Conservation (phyloP, 2,113 vertebrate genomes). For the Haemorhous mexicanus region DNA sequence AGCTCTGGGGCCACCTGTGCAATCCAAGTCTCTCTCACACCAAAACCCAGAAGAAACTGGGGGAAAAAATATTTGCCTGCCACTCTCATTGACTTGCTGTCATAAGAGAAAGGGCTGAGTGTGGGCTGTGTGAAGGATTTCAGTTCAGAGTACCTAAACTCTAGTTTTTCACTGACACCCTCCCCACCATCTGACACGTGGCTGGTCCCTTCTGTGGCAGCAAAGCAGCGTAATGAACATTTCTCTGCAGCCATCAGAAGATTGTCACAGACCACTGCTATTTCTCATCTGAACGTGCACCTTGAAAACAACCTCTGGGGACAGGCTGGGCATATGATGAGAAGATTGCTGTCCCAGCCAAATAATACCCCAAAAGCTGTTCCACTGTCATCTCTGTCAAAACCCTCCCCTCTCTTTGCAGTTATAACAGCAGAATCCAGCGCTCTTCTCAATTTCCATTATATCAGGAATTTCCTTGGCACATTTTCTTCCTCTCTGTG, state of each 20-base stretch:
- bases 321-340: conserved; percentile 17
- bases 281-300: not conserved
- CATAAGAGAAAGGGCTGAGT: not conserved
- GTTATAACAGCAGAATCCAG: conserved; percentile 15
- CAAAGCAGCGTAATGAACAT: not conserved
- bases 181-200: not conserved
- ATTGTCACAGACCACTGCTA: not conserved
- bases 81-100: not conserved
- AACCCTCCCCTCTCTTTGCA: not conserved
- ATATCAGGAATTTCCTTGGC: conserved; percentile 26
- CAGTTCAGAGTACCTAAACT: not conserved
- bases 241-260: conserved; percentile 12
- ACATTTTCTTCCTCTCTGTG: not conserved
- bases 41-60: not conserved
- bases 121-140: not conserved
- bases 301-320: conserved; percentile 37
- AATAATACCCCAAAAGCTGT: not conserved
- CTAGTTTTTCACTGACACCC: not conserved
- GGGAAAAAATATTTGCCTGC: not conserved
- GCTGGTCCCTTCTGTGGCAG: not conserved
- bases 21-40: not conserved
- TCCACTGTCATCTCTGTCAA: not conserved
- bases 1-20: not conserved
- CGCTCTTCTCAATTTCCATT: conserved; percentile 23
- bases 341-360: conserved; percentile 25